Base-by-base conservation (phyloP, 2,888 invertebrate species). In the Ophraella communa region DNA sequence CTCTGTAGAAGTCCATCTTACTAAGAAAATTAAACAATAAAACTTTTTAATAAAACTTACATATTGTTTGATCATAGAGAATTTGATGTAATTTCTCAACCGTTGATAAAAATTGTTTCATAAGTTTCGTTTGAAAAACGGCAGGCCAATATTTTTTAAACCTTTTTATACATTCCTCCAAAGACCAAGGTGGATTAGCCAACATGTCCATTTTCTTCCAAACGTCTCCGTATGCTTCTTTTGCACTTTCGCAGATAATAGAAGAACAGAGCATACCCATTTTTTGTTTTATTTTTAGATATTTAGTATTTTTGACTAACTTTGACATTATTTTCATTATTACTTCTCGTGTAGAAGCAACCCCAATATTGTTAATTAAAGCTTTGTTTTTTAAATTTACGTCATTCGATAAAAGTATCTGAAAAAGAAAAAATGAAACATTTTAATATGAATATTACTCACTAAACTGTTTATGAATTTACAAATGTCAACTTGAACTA, bases 91-190 rank as follows among this genome's bases (percentile, higher is more conserved):
- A 71, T 61, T 78, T 73, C 10, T 79, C 74, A 11, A 80, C 66
- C 14, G 74, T 68, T 59, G 74, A 77, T 21, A 68, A 65, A 63
- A 73, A 78, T 24, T 81, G 80, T 65, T 81, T 82, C 62, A 80
- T 73, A 23, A 81, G 59, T 33, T 70, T 67, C 1, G 85, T 84
- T 64, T 78, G 82, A 81, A 89, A 88, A 10, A 88, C 86, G 0
- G 87, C 84, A 7, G 83, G 77, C 88, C 88, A 89, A 76, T 88
- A 88, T 74, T 85, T 85, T 59, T 85, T 81, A 69, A 88, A 79
- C 68, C 72, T 85, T 62, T 83, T 81, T 17, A 88, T 76, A 56
- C 87, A 86, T 57, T 86, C 85, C 3, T 73, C 64, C 39, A 88
- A 74, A 3, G 82, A 77, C 88, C 88, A 88, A 1, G 87, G 86